Conservation (phyloP, 2,797 vertebrate species). For the Babyrousa celebensis region DNA sequence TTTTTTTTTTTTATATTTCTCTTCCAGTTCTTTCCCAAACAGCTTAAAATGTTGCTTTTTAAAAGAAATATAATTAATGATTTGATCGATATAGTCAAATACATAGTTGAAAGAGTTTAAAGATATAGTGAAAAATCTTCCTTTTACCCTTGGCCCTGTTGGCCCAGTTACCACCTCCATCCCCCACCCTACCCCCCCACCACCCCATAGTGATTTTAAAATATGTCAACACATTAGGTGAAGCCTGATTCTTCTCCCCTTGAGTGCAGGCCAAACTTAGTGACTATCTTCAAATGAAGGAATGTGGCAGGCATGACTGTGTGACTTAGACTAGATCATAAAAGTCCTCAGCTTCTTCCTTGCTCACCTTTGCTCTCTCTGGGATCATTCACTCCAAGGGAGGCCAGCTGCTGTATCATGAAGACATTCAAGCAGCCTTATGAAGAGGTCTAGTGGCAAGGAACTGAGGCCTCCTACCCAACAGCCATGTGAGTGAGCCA, state of each 20-base stretch:
- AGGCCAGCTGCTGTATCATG: background rate
- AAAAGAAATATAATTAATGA: background rate
- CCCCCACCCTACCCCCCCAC: no score
- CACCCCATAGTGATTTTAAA: background rate
- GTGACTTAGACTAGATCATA: background rate
- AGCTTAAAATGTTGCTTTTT: slow-evolving; percentile 58
- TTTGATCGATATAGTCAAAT: slow-evolving; percentile 8
- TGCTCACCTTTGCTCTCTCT: background rate
- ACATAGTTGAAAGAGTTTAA: background rate
- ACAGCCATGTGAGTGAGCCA: background rate
- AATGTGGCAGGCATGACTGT: background rate
- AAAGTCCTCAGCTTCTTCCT: background rate
- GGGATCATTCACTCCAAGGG: background rate
- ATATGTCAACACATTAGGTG: background rate
- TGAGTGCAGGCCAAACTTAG: background rate
- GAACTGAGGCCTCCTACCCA: background rate
- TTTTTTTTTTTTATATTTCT: background rate
- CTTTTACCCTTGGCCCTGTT: slow-evolving; percentile 1
- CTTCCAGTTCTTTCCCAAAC: slow-evolving; percentile 36
- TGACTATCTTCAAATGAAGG: background rate
- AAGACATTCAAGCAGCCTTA: background rate
- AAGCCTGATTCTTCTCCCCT: background rate
- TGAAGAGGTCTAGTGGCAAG: background rate
- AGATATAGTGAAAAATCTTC: background rate
- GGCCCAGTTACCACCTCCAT: background rate